Conservation (phyloP, 2,888 invertebrate genomes). For the Dolichomitus sp. region DNA sequence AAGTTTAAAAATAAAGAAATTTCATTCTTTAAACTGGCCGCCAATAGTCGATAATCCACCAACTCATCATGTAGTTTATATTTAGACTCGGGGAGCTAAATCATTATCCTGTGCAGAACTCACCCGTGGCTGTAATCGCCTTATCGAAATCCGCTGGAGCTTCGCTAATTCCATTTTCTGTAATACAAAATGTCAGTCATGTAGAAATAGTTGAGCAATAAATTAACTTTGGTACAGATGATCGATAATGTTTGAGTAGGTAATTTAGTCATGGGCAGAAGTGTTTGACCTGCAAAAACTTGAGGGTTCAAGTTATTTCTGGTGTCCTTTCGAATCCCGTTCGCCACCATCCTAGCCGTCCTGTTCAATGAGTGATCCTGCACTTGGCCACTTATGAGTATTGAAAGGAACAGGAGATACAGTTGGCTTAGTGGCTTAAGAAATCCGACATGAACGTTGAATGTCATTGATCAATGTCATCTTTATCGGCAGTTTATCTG, state of each 20-base stretch:
- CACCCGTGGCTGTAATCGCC: slow-evolving; percentile 90
- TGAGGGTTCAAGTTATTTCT: slow-evolving; percentile 43
- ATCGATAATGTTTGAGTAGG: background rate
- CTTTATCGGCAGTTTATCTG: background rate
- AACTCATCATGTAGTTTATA: too few relatives aligned
- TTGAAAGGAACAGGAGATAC: background rate
- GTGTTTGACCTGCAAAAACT: slow-evolving; percentile 38
- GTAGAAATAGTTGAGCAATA: slow-evolving; percentile 10
- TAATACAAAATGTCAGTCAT: slow-evolving; percentile 33
- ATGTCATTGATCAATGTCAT: background rate
- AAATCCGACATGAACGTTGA: slow-evolving; percentile 1
- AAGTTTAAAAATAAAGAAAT: too few relatives aligned
- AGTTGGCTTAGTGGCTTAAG: background rate
- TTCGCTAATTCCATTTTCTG: slow-evolving; percentile 66
- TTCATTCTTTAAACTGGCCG: too few relatives aligned
- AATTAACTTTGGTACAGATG: background rate
- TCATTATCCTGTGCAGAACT: slow-evolving; percentile 50
- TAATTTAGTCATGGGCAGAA: background rate
- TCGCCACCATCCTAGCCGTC: slow-evolving; percentile 56
- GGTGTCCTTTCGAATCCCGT: slow-evolving; percentile 52
- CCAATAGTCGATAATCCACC: too few relatives aligned
- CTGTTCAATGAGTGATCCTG: background rate
- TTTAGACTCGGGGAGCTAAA: too few relatives aligned
- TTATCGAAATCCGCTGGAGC: slow-evolving; percentile 89
- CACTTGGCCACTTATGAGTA: background rate